A percentile compares a stretch with the other conserved stretches of the same genome.
phyloP scores from a whole-genome alignment of 2,888 invertebrate species.

The Platycnemis pennipes region DNA sequence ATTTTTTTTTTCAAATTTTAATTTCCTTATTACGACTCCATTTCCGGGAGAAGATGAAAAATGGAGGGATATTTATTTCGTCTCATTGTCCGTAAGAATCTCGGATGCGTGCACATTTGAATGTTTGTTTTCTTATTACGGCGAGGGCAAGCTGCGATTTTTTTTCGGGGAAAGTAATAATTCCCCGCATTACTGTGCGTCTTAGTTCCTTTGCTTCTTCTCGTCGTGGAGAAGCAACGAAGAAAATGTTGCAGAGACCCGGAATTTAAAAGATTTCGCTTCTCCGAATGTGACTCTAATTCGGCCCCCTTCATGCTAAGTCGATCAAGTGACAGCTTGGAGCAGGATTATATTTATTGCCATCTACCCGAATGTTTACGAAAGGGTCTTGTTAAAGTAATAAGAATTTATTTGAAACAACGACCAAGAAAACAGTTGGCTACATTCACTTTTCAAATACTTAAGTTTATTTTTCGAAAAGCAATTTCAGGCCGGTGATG shows the following conservation, averaged over 20 bases:
- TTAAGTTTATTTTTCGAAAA: no score
- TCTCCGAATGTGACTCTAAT: neutral
- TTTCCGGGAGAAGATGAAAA: neutral
- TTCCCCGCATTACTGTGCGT: neutral
- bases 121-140: neutral
- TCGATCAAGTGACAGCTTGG: neutral
- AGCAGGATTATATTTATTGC: neutral
- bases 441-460: no score
- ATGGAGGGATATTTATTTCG: neutral
- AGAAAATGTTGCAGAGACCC: neutral
- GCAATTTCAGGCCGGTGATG: no score
- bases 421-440: no score
- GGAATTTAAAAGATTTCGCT: neutral
- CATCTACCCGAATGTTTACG: neutral
- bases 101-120: neutral
- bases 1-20: neutral
- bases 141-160: neutral
- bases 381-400: neutral
- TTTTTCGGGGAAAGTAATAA: neutral
- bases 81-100: neutral
- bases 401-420: no score
- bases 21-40: constrained; percentile 36
- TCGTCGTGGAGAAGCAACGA: no score
- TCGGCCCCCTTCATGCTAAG: neutral
- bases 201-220: neutral